phyloP scores from a whole-genome alignment of 2,797 vertebrate genomes.

The Merluccius polli region DNA sequence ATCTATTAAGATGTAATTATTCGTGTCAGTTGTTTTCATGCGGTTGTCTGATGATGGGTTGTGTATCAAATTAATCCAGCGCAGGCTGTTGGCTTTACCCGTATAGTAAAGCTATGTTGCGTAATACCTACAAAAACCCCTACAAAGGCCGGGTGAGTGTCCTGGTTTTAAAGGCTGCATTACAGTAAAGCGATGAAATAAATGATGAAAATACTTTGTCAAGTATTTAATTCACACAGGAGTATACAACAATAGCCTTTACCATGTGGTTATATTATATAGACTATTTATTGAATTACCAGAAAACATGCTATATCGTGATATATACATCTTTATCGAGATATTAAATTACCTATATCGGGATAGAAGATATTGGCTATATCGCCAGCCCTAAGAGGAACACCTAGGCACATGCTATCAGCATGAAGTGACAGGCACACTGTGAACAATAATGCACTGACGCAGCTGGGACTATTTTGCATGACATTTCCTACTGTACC shows the following conservation, averaged over 20 bases:
- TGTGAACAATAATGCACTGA: slow-evolving; percentile 18
- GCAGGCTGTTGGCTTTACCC: neutral
- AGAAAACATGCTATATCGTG: too few species aligned
- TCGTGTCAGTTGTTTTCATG: neutral
- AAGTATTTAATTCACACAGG: too few species aligned
- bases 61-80: slow-evolving; percentile 3
- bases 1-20: neutral
- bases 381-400: neutral
- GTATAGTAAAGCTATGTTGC: slow-evolving; percentile 32
- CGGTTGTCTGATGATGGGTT: slow-evolving; percentile 17
- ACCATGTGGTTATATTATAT: too few species aligned
- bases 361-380: too few species aligned
- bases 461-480: slow-evolving; percentile 18
- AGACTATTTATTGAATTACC: too few species aligned
- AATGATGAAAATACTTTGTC: too few species aligned
- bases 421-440: slow-evolving; percentile 6
- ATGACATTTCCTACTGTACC: neutral
- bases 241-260: too few species aligned
- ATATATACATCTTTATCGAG: too few species aligned
- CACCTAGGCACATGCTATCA: neutral
- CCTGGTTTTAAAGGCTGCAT: too few species aligned
- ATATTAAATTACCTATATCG: too few species aligned
- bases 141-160: slow-evolving; percentile 20
- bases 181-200: too few species aligned
- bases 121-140: slow-evolving; percentile 34